Base-by-base conservation (phyloP, 2,113 vertebrate genomes). In the Sorex araneus region DNA sequence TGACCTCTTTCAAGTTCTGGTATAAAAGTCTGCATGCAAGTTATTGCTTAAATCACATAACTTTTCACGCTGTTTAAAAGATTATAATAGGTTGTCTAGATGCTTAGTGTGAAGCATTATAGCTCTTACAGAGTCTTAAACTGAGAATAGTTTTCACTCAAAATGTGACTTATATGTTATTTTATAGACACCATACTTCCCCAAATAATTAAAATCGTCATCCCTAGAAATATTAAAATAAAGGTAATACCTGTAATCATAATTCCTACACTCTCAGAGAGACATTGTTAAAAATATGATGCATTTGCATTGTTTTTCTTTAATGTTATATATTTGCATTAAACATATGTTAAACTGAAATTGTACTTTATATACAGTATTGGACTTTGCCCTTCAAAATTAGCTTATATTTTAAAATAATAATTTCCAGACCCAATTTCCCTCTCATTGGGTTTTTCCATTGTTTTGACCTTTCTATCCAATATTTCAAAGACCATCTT, bases 181-280 rank as follows among this genome's bases (percentile, higher is more conserved):
- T 93, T 85, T 36, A 93, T 64, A 85, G 83, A 92, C 34, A 78
- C 27, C 8, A 25, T 54, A 83, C 54, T n/a, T 71, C 78, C 78
- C 4, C 63, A 70, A 21, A 50, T 57, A 70, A 81, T 45, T 75
- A 94, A 90, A 75, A 30, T 84, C 71, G 34, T n/a, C 23, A 75
- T 64, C 60, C 87, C 57, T 91, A n/a, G 32, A 83, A 94, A 86
- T n/a, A 88, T 34, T 30, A 84, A 71, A 81, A 64, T 78, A 57
- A 91, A 94, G 70, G 16, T 75, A 83, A 88, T 21, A 34, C 10
- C 30, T 28, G 25, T 18, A 50, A 23, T 40, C 63, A 64, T n/a
- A 76, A 30, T 28, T 21, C 15, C 27, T 70, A 63, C 18, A 13
- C 3, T 27, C 13, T 81, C 32, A 67, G n/a, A 28, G 18, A 80